These are phyloP conservation scores for Thumatha senex DNA, from an alignment of 2,888 invertebrate species.

Conservation along the genomic window DNA sequence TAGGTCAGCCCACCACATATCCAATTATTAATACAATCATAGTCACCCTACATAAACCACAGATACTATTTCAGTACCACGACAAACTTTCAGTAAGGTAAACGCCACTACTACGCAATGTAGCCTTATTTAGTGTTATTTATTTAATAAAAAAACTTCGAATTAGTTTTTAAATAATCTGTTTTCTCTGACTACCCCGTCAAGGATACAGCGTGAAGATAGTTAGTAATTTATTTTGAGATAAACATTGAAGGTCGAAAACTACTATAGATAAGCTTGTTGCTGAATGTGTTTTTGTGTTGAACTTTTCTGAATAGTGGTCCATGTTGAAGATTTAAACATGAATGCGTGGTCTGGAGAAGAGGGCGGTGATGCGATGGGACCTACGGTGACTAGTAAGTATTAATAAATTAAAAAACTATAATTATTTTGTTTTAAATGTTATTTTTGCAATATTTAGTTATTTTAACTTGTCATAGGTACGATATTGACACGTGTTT, in stretches of 20 bases:
- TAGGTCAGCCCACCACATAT: background rate
- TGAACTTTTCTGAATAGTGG: background rate
- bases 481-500: too few species aligned
- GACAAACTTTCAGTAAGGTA: conserved; percentile 63
- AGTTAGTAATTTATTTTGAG: background rate
- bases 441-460: too few species aligned
- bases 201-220: too few species aligned
- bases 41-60: conserved; percentile 44
- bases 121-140: conserved; percentile 10
- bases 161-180: background rate
- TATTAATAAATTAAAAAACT: too few species aligned
- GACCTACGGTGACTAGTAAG: conserved; percentile 70
- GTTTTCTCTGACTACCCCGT: too few species aligned
- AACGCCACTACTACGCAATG: conserved; percentile 51
- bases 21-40: conserved; percentile 17
- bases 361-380: conserved; percentile 62
- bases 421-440: background rate
- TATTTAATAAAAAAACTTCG: background rate
- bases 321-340: conserved; percentile 17
- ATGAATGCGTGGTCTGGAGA: conserved; percentile 73
- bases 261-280: background rate
- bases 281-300: background rate
- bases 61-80: conserved; percentile 52
- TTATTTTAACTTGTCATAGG: too few species aligned
- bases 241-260: conserved; percentile 1